Evolutionary conservation across 1,140 invertebrate species (phyloP), one percentile per base, ranked within the genome.

Genomic region (Pseudomyrmex sp.): DNA sequence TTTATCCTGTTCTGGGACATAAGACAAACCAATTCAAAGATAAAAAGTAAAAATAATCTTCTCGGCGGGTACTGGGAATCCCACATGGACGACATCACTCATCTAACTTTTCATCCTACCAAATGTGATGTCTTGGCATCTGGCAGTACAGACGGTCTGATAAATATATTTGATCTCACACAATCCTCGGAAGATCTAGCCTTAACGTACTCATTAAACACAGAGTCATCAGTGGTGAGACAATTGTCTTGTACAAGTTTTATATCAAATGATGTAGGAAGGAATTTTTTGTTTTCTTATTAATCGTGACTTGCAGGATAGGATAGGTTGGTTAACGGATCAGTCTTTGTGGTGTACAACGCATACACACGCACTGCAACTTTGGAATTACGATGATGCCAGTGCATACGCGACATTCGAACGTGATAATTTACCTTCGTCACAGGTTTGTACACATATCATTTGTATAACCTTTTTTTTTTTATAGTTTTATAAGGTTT

Each of bases 41-140:
- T 90, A 15, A 88, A 91, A 18, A 72, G 83, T 35, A 95, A 95
- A 70, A 92, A 95, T 0, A 95, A 95, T 86, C 93, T 97, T 13
- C 92, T 98, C 4, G 98, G 98, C 2, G 97, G 96, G 10, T 99
- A 98, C 92, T 97, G 96, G 96, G 97, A 98, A 89, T 97, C 96
- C 44, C 98, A 98, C 90, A 96, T 96, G 83, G 97, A 98, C 94
- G 98, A 98, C 92, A 95, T 99, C 12, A 97, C 97, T 0, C 93
- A 96, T 95, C 95, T 98, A 0, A 94, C 95, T 88, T 99, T 99
- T 93, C 97, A 98, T 95, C 95, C 96, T 56, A 93, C 87, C n/a
- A 96, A 97, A 91, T 92, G 95, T 10, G 96, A 98, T 92, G 93
- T 95, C 20, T 90, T 99, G 62, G 95, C 96, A 61, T 96, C 97